Percentiles rank a stretch among this genome's conserved stretches.
phyloP scores from a whole-genome alignment of 2,888 invertebrate species.

The Amblyteles armatorius region DNA sequence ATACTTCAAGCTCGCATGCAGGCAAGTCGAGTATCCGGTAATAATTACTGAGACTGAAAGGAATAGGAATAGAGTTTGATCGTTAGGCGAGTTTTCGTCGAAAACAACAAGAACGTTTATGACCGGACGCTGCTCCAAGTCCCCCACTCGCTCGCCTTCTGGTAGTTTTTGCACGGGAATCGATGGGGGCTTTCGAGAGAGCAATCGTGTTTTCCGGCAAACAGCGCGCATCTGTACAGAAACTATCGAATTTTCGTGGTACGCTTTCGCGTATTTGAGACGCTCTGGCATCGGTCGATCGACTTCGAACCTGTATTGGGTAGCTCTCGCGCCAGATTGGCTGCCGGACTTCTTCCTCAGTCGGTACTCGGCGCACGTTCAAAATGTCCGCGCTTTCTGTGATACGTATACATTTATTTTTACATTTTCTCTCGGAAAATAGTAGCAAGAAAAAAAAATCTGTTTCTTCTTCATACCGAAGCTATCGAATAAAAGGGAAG shows the following conservation, averaged over 20 bases:
- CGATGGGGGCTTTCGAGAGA: conserved; percentile 62
- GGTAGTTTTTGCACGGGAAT: conserved; percentile 76
- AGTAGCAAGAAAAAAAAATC: too few species aligned
- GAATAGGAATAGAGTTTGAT: conserved; percentile 2
- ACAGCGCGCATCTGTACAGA: conserved; percentile 35
- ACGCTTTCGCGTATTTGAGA: too few species aligned
- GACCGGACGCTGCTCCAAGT: conserved; percentile 2
- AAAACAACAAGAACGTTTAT: conserved; percentile 1
- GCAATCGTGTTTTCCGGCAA: conserved; percentile 62
- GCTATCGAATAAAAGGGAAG: background rate
- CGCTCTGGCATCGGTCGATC: conserved; percentile 62
- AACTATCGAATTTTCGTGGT: conserved; percentile 40
- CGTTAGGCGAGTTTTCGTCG: conserved; percentile 60
- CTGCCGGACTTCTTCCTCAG: background rate
- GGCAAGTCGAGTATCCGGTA: background rate
- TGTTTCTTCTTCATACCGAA: too few species aligned
- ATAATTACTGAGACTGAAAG: background rate
- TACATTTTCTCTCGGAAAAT: too few species aligned
- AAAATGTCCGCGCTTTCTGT: conserved; percentile 48
- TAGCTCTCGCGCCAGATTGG: conserved; percentile 60
- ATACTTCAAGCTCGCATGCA: background rate
- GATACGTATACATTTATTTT: too few species aligned
- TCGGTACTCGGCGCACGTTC: conserved; percentile 41
- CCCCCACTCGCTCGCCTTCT: conserved; percentile 43
- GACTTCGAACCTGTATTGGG: background rate